Base-by-base conservation (phyloP, 2,113 vertebrate species). In the Tragulus kanchil region DNA sequence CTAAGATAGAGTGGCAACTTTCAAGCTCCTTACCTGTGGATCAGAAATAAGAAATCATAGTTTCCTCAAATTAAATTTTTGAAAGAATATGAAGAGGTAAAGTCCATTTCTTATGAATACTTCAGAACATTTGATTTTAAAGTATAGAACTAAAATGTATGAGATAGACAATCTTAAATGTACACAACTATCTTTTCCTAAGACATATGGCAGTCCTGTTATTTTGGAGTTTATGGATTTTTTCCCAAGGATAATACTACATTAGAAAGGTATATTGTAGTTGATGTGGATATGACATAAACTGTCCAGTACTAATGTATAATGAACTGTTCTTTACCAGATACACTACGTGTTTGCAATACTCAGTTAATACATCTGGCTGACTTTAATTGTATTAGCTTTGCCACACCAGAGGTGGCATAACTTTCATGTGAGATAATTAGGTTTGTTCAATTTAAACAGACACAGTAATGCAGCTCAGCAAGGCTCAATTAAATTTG, bases 381-480 rank as follows among this genome's bases (percentile, higher is more conserved):
- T 98, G 97, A 98, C 96, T 98, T 98, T 98, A 98, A 99, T 98
- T 98, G 98, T 97, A 98, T 98, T 98, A 98, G 96, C 98, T 98
- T 98, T 98, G 97, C 98, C 48, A 15, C 98, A 98, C 98, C 98
- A 99, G 98, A 98, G 98, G 98, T 98, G 98, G 98, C 98, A 98
- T 98, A 98, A 98, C 98, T 98, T 98, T 98, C 98, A 98, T 98
- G 97, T 31, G 81, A 98, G 98, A 98, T 98, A 98, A 99, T 99
- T 98, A 98, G 97, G 98, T 98, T 98, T 98, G 97, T 97, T 99
- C 98, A 98, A 97, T 98, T 98, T 98, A 98, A 98, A 98, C 95
- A 98, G 98, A 96, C 97, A 98, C 98, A 98, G 98, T 99, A 99
- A 98, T 98, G 98, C 97, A 97, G 96, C 98, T 98, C 98, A 98